Evolutionary conservation across 2,113 vertebrate species (phyloP), one percentile per base, ranked within the genome.

Genomic region (Pseudorectes ferrugineus): DNA sequence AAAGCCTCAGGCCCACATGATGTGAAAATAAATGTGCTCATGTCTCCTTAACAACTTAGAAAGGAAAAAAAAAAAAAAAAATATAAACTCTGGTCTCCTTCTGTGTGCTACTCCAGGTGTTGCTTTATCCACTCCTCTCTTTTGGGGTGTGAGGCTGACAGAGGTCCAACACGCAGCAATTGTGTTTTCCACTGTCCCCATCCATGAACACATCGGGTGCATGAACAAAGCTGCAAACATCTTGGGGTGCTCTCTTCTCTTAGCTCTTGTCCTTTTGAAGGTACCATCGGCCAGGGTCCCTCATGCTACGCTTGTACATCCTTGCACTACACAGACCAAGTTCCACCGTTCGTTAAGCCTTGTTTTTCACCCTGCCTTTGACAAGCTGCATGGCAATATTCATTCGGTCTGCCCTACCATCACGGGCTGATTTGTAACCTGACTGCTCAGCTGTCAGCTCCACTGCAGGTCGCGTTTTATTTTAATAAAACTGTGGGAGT

Each of bases 361-460:
- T 92, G 78, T 80, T 90, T 94, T 93, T 54, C 72, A 82, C 55
- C 25, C 79, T 45, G 71, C 46, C 58, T 93, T 51, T 95, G 95
- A 95, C 87, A 95, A 89, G 80, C 57, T 42, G 46, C 86, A 79
- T 57, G 67, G 88, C 63, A 82, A 91, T 85, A 95, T 89, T 95
- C 91, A 89, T 93, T 84, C 8, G 1, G 35, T 36, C 68, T 96
- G 85, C 87, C 88, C 89, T 87, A 45, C 83, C 89, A 67, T 85
- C 68, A 49, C 91, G 36, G 89, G 35, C 87, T 74, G 89, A 95
- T 96, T 95, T 95, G 90, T 96, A 97, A 89, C 94, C 91, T 86
- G 87, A 82, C 91, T 83, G 89, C 58, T 96, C 93, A 91, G 95
- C 96, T 97, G 96, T 96, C 96, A 97, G 96, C 87, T 96, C 63